Percentiles rank a stretch among this genome's conserved stretches.
Conservation (phyloP, 2,888 invertebrate genomes). For the Belgica antarctica region DNA sequence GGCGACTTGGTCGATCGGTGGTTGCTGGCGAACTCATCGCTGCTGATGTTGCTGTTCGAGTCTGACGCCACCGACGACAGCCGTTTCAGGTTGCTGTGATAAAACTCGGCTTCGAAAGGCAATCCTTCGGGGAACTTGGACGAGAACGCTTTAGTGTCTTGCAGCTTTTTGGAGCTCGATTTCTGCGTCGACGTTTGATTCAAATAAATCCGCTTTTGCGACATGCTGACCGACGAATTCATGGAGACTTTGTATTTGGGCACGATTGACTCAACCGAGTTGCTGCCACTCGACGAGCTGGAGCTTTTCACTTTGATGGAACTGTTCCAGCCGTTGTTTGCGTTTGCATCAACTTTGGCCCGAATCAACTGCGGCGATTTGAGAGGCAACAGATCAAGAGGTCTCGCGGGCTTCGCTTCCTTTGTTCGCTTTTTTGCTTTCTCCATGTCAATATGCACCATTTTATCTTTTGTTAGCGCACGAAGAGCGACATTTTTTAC, state of each 20-base stretch:
- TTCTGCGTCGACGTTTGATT: constrained; percentile 29
- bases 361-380: constrained; percentile 41
- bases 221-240: constrained; percentile 35
- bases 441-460: not conserved
- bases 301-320: constrained; percentile 42
- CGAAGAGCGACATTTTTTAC: constrained; percentile 4
- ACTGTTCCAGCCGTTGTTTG: constrained; percentile 34
- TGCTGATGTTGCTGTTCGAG: constrained; percentile 26
- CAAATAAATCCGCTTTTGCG: constrained; percentile 53
- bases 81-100: constrained; percentile 40
- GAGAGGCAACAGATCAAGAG: constrained; percentile 21
- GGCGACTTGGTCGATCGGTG: constrained; percentile 1
- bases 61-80: not conserved
- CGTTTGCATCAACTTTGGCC: constrained; percentile 18
- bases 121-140: constrained; percentile 54
- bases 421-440: not conserved
- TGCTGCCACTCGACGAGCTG: constrained; percentile 47
- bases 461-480: not conserved
- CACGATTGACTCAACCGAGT: constrained; percentile 48
- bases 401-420: not conserved
- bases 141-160: constrained; percentile 49
- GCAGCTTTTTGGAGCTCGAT: constrained; percentile 4
- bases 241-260: constrained; percentile 48
- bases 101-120: constrained; percentile 55
- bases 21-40: constrained; percentile 40